These are phyloP conservation scores for Merluccius polli DNA, from an alignment of 2,797 vertebrate genomes.

Conservation along the genomic window DNA sequence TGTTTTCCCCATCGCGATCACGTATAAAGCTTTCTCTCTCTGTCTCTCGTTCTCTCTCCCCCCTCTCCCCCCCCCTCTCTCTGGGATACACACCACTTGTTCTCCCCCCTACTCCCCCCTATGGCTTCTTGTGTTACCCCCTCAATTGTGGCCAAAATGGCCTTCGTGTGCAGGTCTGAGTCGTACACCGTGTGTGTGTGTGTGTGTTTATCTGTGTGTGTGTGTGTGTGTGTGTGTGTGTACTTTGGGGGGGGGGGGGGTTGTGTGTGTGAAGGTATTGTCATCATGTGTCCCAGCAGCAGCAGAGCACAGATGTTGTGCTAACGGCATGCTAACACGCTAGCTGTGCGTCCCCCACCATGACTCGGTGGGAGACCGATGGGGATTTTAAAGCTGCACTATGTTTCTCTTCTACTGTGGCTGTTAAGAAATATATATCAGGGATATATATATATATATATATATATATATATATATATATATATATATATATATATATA, in stretches of 20 bases:
- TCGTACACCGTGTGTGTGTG: neutral
- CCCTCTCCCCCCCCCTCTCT: no score
- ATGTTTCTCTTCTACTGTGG: neutral
- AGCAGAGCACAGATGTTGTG: slow-evolving; percentile 5
- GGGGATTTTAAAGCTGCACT: neutral
- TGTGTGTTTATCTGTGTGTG: neutral
- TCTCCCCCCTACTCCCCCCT: neutral
- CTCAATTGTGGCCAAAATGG: neutral
- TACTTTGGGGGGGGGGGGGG: neutral
- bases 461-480: no score
- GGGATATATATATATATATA: no score
- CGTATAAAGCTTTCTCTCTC: no score
- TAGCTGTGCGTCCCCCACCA: neutral
- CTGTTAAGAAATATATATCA: neutral
- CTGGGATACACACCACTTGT: neutral
- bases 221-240: neutral
- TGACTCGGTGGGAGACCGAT: neutral
- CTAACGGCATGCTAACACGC: neutral
- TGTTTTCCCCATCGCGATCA: neutral
- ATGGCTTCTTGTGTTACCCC: neutral
- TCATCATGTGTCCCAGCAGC: neutral
- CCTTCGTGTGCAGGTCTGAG: neutral
- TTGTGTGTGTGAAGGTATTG: neutral
- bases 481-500: no score
- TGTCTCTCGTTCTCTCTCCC: no score